Percentiles rank a stretch among this genome's conserved stretches.
Conservation (phyloP, 2,888 invertebrate species). For the Himalopsyche kuldschensis region DNA sequence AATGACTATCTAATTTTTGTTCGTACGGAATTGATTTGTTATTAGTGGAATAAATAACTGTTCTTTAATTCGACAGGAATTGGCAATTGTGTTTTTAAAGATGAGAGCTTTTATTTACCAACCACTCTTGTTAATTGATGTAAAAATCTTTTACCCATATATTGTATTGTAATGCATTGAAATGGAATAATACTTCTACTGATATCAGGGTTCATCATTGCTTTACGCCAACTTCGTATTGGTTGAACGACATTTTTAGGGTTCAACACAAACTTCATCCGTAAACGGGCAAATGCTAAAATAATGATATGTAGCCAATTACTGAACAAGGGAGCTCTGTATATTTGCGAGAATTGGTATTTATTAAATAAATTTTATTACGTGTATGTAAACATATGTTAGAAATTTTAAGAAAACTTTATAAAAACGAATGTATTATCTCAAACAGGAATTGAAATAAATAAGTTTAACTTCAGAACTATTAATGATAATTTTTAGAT, state of each 20-base stretch:
- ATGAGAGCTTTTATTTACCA: neutral
- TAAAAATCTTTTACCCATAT: neutral
- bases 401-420: slow-evolving; percentile 23
- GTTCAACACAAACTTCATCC: neutral
- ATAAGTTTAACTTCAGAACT: slow-evolving; percentile 36
- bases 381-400: slow-evolving; percentile 20
- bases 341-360: slow-evolving; percentile 19
- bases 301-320: neutral
- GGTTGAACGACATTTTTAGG: neutral
- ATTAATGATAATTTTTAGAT: slow-evolving; percentile 20
- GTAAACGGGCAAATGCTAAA: neutral
- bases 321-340: slow-evolving; percentile 17
- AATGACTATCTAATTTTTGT: neutral
- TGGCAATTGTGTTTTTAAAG: neutral
- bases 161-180: neutral
- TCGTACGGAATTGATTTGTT: neutral
- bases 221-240: neutral
- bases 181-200: slow-evolving; percentile 1
- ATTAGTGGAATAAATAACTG: neutral
- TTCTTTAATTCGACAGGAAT: neutral
- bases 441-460: slow-evolving; percentile 39
- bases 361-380: slow-evolving; percentile 27
- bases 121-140: neutral
- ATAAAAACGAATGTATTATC: slow-evolving; percentile 37
- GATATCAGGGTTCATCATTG: slow-evolving; percentile 6